phyloP scores from a whole-genome alignment of 1,140 invertebrate genomes.

The Macrocentrus cingulum region DNA sequence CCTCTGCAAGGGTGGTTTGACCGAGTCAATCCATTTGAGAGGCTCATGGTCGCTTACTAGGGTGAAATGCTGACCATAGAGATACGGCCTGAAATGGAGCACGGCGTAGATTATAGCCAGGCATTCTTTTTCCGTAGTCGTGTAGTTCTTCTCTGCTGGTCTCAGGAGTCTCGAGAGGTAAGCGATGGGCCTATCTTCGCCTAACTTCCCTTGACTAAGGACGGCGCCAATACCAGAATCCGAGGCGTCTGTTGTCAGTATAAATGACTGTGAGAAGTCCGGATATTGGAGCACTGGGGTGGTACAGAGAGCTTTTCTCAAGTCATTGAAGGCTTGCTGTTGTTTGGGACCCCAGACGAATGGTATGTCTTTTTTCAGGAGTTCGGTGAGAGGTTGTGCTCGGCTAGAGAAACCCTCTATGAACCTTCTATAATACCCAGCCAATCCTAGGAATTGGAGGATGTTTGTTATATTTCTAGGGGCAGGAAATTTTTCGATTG shows the following conservation, averaged over 20 bases:
- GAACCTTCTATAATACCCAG: slow-evolving; percentile 37
- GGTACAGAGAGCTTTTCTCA: slow-evolving; percentile 18
- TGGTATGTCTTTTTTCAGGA: slow-evolving; percentile 30
- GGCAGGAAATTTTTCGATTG: slow-evolving; percentile 31
- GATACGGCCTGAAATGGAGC: slow-evolving; percentile 39
- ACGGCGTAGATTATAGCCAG: slow-evolving; percentile 42
- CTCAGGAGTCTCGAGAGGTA: slow-evolving; percentile 33
- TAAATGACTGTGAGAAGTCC: slow-evolving; percentile 33
- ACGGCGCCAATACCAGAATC: slow-evolving; percentile 33
- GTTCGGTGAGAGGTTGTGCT: slow-evolving; percentile 33
- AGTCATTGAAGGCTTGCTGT: slow-evolving; percentile 20
- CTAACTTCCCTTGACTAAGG: slow-evolving; percentile 31
- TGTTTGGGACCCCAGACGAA: slow-evolving; percentile 25
- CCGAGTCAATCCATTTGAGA: slow-evolving; percentile 40
- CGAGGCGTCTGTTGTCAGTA: slow-evolving; percentile 35
- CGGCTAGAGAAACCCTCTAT: slow-evolving; percentile 32
- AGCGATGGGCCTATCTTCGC: slow-evolving; percentile 34
- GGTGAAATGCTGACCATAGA: slow-evolving; percentile 45
- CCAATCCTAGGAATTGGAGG: slow-evolving; percentile 36
- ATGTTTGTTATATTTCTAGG: slow-evolving; percentile 27
- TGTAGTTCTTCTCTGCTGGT: slow-evolving; percentile 35
- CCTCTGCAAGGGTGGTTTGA: slow-evolving; percentile 30
- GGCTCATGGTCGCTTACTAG: slow-evolving; percentile 52
- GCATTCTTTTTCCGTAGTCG: slow-evolving; percentile 45
- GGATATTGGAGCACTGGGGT: slow-evolving; percentile 34